Evolutionary conservation across 2,888 invertebrate genomes (phyloP).

Genomic region (Cabera pusaria): DNA sequence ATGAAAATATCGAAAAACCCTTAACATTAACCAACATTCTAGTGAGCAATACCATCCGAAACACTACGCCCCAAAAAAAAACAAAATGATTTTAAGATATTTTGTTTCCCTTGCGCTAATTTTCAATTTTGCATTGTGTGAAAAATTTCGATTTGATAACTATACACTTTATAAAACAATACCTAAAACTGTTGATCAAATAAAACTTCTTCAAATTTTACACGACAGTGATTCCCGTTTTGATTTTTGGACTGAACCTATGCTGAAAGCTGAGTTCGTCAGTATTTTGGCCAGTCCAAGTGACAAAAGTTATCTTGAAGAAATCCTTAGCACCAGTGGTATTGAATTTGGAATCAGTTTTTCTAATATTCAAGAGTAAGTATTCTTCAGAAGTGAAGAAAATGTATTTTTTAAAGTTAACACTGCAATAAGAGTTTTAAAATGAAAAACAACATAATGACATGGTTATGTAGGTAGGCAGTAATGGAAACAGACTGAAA

Average conservation of each 20-base stretch:
- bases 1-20: too few species aligned
- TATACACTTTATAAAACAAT: constrained; percentile 79
- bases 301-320: constrained; percentile 55
- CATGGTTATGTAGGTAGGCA: too few species aligned
- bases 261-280: constrained; percentile 51
- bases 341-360: constrained; percentile 68
- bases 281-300: constrained; percentile 70
- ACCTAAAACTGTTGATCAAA: constrained; percentile 72
- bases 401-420: too few species aligned
- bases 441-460: too few species aligned
- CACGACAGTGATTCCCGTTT: constrained; percentile 60
- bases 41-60: too few species aligned
- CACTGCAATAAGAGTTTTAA: too few species aligned
- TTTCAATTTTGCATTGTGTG: constrained; percentile 33
- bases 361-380: constrained; percentile 78
- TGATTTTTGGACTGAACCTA: constrained; percentile 73
- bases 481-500: too few species aligned
- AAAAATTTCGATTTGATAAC: constrained; percentile 60
- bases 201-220: constrained; percentile 70
- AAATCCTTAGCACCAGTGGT: constrained; percentile 48
- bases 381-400: too few species aligned
- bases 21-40: too few species aligned
- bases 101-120: too few species aligned
- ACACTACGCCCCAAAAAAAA: too few species aligned
- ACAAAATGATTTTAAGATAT: constrained; percentile 39